phyloP scores from a whole-genome alignment of 2,797 vertebrate genomes.

The Apogon hyalosoma region DNA sequence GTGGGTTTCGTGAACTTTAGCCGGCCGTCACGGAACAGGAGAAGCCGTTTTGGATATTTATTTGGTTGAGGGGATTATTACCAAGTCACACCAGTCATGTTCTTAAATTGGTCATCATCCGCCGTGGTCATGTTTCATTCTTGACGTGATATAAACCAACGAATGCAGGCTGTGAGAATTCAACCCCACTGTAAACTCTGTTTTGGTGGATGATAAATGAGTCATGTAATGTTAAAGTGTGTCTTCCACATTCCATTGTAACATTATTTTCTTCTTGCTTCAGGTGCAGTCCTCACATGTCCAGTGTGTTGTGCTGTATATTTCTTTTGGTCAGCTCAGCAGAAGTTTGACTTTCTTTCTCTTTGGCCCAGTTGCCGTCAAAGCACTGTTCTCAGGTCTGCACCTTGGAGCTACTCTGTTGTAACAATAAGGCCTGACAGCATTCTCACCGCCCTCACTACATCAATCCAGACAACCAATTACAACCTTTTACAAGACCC shows the following conservation, averaged over 20 bases:
- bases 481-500: conserved; percentile 58
- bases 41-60: neutral
- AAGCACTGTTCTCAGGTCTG: conserved; percentile 22
- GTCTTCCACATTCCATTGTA: too few relatives aligned
- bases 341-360: conserved; percentile 28
- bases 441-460: conserved; percentile 40
- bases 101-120: too few relatives aligned
- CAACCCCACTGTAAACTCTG: too few relatives aligned
- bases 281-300: neutral
- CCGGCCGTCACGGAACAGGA: conserved; percentile 1
- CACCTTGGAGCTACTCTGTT: conserved; percentile 16
- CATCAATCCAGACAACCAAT: conserved; percentile 71
- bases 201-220: too few relatives aligned
- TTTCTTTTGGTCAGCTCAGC: neutral
- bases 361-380: conserved; percentile 15
- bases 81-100: too few relatives aligned
- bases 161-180: too few relatives aligned
- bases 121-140: too few relatives aligned
- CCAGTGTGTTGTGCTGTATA: neutral
- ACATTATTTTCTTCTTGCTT: neutral
- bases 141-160: too few relatives aligned
- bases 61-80: too few relatives aligned
- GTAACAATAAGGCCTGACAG: conserved; percentile 54
- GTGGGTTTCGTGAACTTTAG: conserved; percentile 1
- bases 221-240: too few relatives aligned